phyloP scores from a whole-genome alignment of 2,888 invertebrate species.

The Aelia acuminata region DNA sequence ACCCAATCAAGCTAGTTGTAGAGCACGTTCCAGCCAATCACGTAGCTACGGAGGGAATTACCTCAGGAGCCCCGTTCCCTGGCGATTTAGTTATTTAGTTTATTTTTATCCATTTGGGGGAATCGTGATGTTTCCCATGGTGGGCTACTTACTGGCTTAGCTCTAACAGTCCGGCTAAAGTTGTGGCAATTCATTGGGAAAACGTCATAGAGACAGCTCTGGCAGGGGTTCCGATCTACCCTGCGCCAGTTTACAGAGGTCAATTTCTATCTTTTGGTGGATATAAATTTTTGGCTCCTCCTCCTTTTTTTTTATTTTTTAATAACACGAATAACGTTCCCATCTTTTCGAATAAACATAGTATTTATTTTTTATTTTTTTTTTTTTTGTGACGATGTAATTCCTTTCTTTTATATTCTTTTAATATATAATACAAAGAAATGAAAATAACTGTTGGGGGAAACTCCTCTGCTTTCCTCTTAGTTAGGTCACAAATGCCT shows the following conservation, averaged over 20 bases:
- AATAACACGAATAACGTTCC: no score
- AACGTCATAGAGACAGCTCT: not conserved
- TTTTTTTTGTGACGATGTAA: no score
- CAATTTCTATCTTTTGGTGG: not conserved
- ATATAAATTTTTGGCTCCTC: no score
- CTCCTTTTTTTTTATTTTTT: no score
- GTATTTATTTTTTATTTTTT: no score
- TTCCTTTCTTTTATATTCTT: no score
- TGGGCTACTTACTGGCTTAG: slow-evolving; percentile 7
- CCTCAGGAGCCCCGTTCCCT: not conserved
- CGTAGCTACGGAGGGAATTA: slow-evolving; percentile 10
- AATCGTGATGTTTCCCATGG: not conserved
- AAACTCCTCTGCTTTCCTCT: no score
- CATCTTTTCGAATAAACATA: no score
- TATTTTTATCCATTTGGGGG: slow-evolving; percentile 27
- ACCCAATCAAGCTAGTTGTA: slow-evolving; percentile 49
- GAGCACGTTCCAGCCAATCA: slow-evolving; percentile 54
- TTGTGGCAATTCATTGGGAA: not conserved
- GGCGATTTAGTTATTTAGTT: slow-evolving; percentile 34
- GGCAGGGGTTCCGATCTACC: not conserved
- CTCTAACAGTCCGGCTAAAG: not conserved
- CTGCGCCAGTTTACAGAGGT: not conserved
- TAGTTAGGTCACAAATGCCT: no score
- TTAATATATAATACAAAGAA: no score
- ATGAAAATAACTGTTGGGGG: no score